Percentiles rank a stretch among this genome's conserved stretches.
Conservation (phyloP, 2,797 vertebrate species). For the Bucorvus abyssinicus region DNA sequence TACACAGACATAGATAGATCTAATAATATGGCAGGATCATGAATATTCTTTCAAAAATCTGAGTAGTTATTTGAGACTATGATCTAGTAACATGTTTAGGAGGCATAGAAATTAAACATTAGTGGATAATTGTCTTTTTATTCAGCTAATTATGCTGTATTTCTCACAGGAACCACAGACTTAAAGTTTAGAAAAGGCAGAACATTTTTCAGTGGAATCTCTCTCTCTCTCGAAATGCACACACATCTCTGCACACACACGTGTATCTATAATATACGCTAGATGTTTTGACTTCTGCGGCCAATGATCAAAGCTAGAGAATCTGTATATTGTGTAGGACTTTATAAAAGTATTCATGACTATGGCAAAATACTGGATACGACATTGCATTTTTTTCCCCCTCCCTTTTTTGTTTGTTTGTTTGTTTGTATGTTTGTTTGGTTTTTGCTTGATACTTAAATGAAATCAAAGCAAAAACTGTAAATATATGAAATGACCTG, state of each 20-base stretch:
- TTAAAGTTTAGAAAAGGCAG: not conserved
- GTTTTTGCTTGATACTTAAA: not conserved
- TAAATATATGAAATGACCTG: not conserved
- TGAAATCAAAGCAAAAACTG: not conserved
- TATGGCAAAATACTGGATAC: not conserved
- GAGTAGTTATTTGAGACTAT: not conserved
- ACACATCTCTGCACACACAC: accelerated
- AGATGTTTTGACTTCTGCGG: not conserved
- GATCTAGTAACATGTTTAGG: not conserved
- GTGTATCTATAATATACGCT: not conserved
- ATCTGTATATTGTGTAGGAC: not conserved
- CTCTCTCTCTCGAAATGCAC: not conserved
- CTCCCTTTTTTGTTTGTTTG: not conserved
- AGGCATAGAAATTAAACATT: not conserved
- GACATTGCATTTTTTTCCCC: not conserved
- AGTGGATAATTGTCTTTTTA: not conserved
- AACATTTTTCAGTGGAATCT: not conserved
- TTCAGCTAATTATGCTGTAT: not conserved
- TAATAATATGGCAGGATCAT: not conserved
- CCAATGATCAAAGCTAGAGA: not conserved
- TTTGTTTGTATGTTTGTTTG: not conserved
- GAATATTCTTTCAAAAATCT: not conserved
- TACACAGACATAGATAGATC: not conserved
- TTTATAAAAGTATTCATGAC: not conserved
- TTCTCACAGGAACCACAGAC: not conserved